A percentile compares a stretch with the other conserved stretches of the same genome.
Conservation (phyloP, 1,140 invertebrate genomes). For the Listronotus oregonensis region DNA sequence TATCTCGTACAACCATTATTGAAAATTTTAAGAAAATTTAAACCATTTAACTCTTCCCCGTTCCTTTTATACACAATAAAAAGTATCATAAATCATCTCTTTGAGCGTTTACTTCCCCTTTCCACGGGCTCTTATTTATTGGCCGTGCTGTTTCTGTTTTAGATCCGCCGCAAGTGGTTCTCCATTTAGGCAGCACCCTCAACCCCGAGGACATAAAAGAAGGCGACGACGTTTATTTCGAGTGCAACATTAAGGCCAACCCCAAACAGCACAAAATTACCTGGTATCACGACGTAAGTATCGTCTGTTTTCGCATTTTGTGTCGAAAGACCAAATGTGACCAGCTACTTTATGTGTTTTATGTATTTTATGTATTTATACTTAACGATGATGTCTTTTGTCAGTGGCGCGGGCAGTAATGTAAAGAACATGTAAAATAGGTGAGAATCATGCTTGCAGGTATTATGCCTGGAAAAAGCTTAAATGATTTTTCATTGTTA, state of each 20-base stretch:
- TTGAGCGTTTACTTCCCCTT: constrained; percentile 9
- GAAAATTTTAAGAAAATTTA: constrained; percentile 22
- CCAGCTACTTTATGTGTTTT: constrained; percentile 20
- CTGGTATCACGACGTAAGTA: constrained; percentile 87
- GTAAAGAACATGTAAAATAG: too few relatives aligned
- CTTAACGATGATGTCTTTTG: constrained; percentile 1
- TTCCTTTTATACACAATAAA: constrained; percentile 20
- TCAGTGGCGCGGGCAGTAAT: not conserved
- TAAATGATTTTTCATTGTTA: too few relatives aligned
- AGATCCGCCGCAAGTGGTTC: constrained; percentile 84
- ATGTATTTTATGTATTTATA: constrained; percentile 23
- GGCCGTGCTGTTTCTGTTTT: constrained; percentile 50
- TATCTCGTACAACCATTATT: constrained; percentile 19
- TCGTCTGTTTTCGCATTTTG: constrained; percentile 25
- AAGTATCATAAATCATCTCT: constrained; percentile 28
- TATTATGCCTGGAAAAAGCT: too few relatives aligned
- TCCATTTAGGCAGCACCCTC: constrained; percentile 82
- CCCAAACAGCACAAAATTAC: constrained; percentile 81
- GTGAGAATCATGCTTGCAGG: too few relatives aligned
- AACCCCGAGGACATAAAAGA: constrained; percentile 88
- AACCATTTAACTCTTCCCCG: constrained; percentile 26
- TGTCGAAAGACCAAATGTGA: constrained; percentile 15
- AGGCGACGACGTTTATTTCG: constrained; percentile 92
- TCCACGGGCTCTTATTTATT: constrained; percentile 28
- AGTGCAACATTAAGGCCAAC: constrained; percentile 85